Base-by-base conservation (phyloP, 2,888 invertebrate genomes). In the Mactromeris polynyma region DNA sequence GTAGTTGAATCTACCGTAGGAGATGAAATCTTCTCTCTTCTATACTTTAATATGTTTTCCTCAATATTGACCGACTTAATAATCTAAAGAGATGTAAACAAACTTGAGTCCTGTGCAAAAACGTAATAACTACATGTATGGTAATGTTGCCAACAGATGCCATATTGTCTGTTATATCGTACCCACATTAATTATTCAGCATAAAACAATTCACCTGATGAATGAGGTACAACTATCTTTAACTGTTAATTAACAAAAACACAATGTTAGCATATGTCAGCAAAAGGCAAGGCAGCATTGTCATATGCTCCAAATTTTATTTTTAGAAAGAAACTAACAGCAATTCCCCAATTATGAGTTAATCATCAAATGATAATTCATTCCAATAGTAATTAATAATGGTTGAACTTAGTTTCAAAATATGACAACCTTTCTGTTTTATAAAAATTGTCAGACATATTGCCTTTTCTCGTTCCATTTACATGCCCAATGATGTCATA, bases 1-100 rank as follows among this genome's bases (percentile, higher is more conserved):
- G 94, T 94, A 3, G 95, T 95, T 2, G 95, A 95, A 86, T 95
- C 95, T 9, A 95, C 92, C 1, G 95, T 95, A 0, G 95, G 95
- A 3, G 95, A 95, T 0, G 95, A 95, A 19, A 95, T 89, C 80
- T 94, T 95, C 21, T 93, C 89, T 38, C 91, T 87, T 80, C 92
- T 81, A 40, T 90, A 90, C 42, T 83, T 89, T 7, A 78, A 36
- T 14, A 79, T 86, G 73, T 82, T 82, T 58, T 87, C 38, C 36
- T 83, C 82, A 31, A 64, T 31, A 51, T 83, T 79, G 69, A 85
- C 46, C 21, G 64, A 38, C 54, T 73, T 85, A 33, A 85, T 33
- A 26, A 87, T 46, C 87, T 87, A 54, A 26, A 88, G 77, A 51
- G 19, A 64, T 31, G 46, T 64, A 64, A 64, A 64, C 58, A 64